Evolutionary conservation across 2,113 vertebrate species (phyloP).

Genomic region (Callaeas wilsoni): DNA sequence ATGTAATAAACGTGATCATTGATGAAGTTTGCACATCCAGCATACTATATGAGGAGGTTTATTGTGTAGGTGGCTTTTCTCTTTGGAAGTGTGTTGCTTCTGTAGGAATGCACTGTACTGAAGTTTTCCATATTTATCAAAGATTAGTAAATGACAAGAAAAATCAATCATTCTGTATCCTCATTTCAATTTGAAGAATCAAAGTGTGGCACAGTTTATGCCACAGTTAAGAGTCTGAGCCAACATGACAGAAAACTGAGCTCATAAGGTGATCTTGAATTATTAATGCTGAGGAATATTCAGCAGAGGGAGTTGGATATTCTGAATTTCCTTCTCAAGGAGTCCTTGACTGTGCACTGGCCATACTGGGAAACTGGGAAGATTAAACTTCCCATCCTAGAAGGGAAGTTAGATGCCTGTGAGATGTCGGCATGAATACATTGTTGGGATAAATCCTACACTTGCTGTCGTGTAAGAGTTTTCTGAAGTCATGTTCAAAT

Average conservation of each 20-base stretch:
- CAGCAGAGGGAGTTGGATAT: background rate
- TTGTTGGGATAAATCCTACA: background rate
- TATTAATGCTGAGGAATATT: background rate
- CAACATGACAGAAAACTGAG: background rate
- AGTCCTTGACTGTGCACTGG: background rate
- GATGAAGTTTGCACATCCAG: background rate
- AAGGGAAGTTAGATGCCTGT: background rate
- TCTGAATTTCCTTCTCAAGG: background rate
- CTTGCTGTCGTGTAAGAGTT: background rate
- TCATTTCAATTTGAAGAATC: background rate
- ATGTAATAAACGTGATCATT: conserved; percentile 30
- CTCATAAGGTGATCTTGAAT: background rate
- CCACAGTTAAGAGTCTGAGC: background rate
- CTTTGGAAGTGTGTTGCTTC: background rate
- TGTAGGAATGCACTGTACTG: background rate
- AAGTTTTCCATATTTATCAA: background rate
- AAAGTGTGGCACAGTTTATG: background rate
- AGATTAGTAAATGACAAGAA: background rate
- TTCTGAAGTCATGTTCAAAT: background rate
- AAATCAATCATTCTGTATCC: background rate
- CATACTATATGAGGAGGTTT: background rate
- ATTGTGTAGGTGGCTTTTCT: background rate
- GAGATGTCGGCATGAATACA: background rate
- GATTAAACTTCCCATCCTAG: background rate
- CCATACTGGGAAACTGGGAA: background rate